These are phyloP conservation scores for Tychaedon coryphoeus DNA, from an alignment of 2,113 vertebrate species.

Conservation along the genomic window DNA sequence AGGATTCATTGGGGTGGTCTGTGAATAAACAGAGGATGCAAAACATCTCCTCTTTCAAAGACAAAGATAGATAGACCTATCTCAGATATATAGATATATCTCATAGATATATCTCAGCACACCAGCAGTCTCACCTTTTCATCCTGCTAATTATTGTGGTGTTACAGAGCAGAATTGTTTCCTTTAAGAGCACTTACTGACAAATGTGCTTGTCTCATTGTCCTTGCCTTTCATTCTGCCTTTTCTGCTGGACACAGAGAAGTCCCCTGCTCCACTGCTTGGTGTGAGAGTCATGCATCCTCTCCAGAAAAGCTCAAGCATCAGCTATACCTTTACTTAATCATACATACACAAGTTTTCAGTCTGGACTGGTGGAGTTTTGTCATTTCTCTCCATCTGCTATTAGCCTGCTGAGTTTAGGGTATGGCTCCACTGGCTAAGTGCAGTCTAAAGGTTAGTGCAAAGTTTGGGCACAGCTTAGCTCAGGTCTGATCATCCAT, in stretches of 20 bases:
- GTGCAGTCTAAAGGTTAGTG: background rate
- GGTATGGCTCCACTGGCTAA: background rate
- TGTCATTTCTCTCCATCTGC: background rate
- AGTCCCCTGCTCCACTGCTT: background rate
- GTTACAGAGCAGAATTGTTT: background rate
- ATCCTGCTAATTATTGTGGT: background rate
- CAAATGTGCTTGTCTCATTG: background rate
- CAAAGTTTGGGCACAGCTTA: background rate
- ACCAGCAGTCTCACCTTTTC: background rate
- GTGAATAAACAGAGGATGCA: background rate
- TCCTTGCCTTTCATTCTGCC: background rate
- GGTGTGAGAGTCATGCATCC: background rate
- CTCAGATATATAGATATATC: too few relatives aligned
- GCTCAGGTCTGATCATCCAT: background rate
- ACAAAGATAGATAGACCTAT: background rate
- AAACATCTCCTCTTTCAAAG: background rate
- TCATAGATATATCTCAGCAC: background rate
- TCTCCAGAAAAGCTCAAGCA: background rate
- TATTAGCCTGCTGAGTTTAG: background rate
- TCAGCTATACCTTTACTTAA: background rate
- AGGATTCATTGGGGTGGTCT: background rate
- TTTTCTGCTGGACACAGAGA: background rate
- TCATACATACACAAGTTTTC: rapidly evolving
- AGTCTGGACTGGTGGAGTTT: background rate
- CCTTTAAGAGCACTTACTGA: background rate